Base-by-base conservation (phyloP, 2,888 invertebrate species). In the Pemphredon lugubris region DNA sequence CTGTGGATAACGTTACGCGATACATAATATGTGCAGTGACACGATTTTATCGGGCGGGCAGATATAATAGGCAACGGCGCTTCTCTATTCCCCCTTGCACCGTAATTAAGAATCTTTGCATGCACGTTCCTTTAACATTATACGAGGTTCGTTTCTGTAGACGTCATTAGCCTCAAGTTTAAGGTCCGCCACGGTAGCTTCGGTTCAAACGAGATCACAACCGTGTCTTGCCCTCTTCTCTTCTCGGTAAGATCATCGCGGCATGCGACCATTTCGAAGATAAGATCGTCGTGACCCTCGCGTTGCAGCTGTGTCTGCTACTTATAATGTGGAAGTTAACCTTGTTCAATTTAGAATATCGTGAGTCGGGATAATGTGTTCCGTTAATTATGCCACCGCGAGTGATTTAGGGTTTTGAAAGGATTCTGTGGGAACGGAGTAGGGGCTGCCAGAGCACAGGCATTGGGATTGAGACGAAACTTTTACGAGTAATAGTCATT, bases 161-260 rank as follows among this genome's bases (percentile, higher is more conserved):
- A 32, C 40, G 20, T 47, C 57, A 47, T 68, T 68, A 64, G 45
- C 30, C 50, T 34, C 47, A 13, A 32, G 39, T 51, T 51, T 34
- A 45, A 69, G 48, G 26, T 65, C 40, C 39, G 53, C 51, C 47
- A 42, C 44, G 32, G 26, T 34, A 45, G 50, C 9, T 32, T 13
- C 20, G 7, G 39, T 21, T 65, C 30, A 45, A 51, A 37, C 11
- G 44, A 37, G 42, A 48, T 20, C 26, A 23, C 23, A 16, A 45
- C 42, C 20, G 40, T 23, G 13, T n/a, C n/a, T n/a, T n/a, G n/a
- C n/a, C n/a, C n/a, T n/a, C n/a, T n/a, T n/a, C n/a, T n/a, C n/a
- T n/a, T n/a, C n/a, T n/a, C n/a, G n/a, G n/a, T n/a, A n/a, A n/a
- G n/a, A n/a, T n/a, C n/a, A n/a, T n/a, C n/a, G n/a, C n/a, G n/a